These are phyloP conservation scores for Ruditapes philippinarum DNA, from an alignment of 1,140 invertebrate species.

Conservation along the genomic window DNA sequence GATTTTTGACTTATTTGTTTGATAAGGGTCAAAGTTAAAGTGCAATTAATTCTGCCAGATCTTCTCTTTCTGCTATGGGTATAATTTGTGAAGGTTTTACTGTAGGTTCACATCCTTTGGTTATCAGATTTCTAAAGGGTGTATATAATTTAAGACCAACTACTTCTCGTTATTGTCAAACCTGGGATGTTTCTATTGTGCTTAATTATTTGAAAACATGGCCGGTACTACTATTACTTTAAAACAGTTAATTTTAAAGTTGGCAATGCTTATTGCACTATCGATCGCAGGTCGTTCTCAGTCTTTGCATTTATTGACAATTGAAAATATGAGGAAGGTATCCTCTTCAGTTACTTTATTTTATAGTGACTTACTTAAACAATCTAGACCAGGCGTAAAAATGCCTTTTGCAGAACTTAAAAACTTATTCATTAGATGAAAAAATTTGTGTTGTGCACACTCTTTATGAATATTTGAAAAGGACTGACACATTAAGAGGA, in stretches of 20 bases:
- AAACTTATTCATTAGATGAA: not conserved
- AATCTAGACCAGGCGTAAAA: not conserved
- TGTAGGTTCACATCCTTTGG: not conserved
- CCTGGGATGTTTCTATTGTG: conserved; percentile 18
- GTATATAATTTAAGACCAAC: not conserved
- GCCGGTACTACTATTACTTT: not conserved
- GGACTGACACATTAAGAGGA: not conserved
- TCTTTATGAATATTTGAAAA: not conserved
- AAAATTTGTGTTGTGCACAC: not conserved
- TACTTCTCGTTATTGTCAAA: not conserved
- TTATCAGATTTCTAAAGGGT: not conserved
- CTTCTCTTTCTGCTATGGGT: too few species aligned
- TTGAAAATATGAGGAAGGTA: not conserved
- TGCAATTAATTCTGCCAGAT: too few species aligned
- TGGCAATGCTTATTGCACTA: not conserved
- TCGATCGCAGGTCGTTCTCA: too few species aligned
- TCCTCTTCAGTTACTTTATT: not conserved
- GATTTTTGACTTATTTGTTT: too few species aligned
- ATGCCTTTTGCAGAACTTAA: not conserved
- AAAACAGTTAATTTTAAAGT: not conserved
- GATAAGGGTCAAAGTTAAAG: too few species aligned
- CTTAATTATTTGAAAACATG: not conserved
- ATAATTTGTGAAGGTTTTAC: too few species aligned
- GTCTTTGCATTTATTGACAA: not conserved
- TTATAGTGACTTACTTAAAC: not conserved